Base-by-base conservation (phyloP, 37 sponge, comb jelly and placozoan species). In the Agelas oroides region DNA sequence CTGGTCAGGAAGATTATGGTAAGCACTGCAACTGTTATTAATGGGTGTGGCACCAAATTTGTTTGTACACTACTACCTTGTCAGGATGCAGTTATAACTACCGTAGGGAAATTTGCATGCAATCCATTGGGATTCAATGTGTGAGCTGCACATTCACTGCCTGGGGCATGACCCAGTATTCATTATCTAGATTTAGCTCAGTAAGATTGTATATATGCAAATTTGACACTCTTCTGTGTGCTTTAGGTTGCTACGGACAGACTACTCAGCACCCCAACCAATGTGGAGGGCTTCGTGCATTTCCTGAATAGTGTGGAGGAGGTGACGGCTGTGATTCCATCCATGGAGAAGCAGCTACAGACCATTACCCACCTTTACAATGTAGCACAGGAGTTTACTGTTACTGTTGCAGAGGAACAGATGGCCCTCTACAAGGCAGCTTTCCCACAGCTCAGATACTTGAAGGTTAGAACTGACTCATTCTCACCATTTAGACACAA, bases 361-460 rank as follows among this genome's bases (percentile, higher is more conserved):
- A 68, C 52, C 31, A 73, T 86, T 32, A 77, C 87, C 24, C 76
- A 86, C 73, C 74, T 91, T 63, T 86, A 83, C 66, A 81, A 61
- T 73, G 83, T 86, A 65, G 87, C 87, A 14, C 82, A 87, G 52
- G 72, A 91, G 61, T 91, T 91, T 59, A 78, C 86, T 35, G 84
- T 91, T 0, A 53, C 37, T 12, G 55, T 91, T 20, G 54, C 66
- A 11, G 87, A 77, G 12, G 83, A 86, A 70, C 83, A 91, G 30
- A 59, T 71, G 53, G 92, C 92, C 23, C 59, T 86, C 28, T 86
- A 86, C 78, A 71, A 77, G 65, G 52, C 87, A 27, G 72, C 86
- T 2, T 75, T 91, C 38, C 87, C 87, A 17, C 78, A 81, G n/a
- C 76, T 91, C 59, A 56, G 80, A 34, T 77, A 82, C 31, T 68